These are phyloP conservation scores for Chelonia mydas DNA, from an alignment of 2,797 vertebrate genomes.

Conservation along the genomic window DNA sequence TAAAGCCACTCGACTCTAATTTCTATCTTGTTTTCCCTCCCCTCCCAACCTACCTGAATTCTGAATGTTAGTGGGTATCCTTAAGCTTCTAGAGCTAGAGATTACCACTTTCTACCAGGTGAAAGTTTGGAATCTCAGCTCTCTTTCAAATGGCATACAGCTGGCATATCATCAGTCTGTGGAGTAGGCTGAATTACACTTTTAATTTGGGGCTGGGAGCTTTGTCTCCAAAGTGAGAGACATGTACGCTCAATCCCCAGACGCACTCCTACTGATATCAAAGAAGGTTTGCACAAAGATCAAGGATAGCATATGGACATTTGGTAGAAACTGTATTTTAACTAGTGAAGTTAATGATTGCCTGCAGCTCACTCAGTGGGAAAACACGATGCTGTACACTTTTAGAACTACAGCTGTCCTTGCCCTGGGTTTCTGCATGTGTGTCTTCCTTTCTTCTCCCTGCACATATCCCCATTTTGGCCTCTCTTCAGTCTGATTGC, in stretches of 20 bases:
- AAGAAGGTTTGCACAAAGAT: neutral
- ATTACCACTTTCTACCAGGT: neutral
- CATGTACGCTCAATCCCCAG: neutral
- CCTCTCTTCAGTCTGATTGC: neutral
- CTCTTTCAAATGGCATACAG: neutral
- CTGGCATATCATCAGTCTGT: neutral
- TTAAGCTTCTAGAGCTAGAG: neutral
- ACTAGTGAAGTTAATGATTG: neutral
- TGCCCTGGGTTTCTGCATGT: neutral
- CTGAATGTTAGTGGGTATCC: constrained; percentile 3
- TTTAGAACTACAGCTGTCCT: neutral
- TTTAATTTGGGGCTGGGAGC: neutral
- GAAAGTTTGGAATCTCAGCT: neutral
- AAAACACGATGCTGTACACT: neutral
- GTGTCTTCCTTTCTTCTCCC: neutral
- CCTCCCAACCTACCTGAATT: neutral
- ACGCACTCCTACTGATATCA: no score
- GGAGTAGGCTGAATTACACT: neutral
- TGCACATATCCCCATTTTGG: neutral
- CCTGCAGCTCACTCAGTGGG: neutral
- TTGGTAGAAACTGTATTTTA: neutral
- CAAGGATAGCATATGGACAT: neutral
- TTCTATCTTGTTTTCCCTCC: neutral
- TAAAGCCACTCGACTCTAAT: neutral
- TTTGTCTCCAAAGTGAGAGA: neutral